Percentiles rank a stretch among this genome's conserved stretches.
Conservation (phyloP, 2,888 invertebrate genomes). For the Sialis fuliginosa region DNA sequence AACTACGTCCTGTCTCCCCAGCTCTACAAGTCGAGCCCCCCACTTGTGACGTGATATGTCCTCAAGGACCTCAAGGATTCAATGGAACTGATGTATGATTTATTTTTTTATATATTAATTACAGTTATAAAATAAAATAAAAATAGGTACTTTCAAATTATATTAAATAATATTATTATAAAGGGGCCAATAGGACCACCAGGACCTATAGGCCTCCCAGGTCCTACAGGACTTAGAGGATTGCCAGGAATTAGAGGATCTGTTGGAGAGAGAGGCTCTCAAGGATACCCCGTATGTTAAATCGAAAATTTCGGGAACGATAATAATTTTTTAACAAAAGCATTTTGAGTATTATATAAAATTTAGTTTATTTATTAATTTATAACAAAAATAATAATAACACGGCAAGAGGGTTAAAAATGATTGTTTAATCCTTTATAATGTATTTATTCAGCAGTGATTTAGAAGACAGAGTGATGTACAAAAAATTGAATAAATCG, state of each 20-base stretch:
- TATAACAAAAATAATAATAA: too few relatives aligned
- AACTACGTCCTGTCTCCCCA: neutral
- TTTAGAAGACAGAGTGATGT: too few relatives aligned
- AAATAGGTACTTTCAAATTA: too few relatives aligned
- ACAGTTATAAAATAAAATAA: too few relatives aligned
- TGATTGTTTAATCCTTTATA: too few relatives aligned
- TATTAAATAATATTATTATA: neutral
- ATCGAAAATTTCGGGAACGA: constrained; percentile 9
- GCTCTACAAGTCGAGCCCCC: neutral
- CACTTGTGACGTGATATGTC: constrained; percentile 34
- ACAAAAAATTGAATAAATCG: too few relatives aligned
- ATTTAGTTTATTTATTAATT: too few relatives aligned
- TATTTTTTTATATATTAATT: neutral
- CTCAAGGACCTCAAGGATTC: constrained; percentile 39
- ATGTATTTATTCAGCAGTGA: too few relatives aligned
- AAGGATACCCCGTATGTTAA: constrained; percentile 27
- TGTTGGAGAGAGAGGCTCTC: constrained; percentile 26
- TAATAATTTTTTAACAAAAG: too few relatives aligned
- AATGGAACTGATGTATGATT: constrained; percentile 34
- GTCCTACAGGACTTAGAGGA: constrained; percentile 28
- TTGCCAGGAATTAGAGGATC: constrained; percentile 19
- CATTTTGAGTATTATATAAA: too few relatives aligned
- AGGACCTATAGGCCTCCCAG: constrained; percentile 29
- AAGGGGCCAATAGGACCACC: constrained; percentile 7
- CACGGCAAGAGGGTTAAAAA: too few relatives aligned